These are phyloP conservation scores for Dendrolimus houi DNA, from an alignment of 2,888 invertebrate species.

Conservation along the genomic window DNA sequence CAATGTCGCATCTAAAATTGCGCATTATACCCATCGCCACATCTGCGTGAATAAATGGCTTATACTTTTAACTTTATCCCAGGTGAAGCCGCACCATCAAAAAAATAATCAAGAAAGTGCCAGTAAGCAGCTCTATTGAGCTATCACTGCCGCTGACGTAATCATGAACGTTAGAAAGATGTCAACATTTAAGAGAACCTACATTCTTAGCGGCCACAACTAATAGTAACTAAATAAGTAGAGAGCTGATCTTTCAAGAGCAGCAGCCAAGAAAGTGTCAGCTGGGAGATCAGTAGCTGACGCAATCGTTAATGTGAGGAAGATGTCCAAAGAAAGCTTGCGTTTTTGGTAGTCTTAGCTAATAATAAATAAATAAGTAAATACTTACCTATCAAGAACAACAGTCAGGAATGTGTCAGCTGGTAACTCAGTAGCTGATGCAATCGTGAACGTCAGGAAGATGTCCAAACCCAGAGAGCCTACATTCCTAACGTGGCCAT, in stretches of 20 bases:
- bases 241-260: conserved; percentile 74
- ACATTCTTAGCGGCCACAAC: conserved; percentile 78
- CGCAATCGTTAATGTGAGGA: conserved; percentile 89
- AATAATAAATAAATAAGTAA: too few species aligned
- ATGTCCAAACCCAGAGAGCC: conserved; percentile 88
- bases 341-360: conserved; percentile 74
- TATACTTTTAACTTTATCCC: too few species aligned
- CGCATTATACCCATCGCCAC: too few species aligned
- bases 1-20: too few species aligned
- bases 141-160: conserved; percentile 75
- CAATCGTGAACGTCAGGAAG: conserved; percentile 90
- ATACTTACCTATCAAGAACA: conserved; percentile 77
- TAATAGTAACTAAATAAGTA: too few species aligned
- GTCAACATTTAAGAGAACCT: conserved; percentile 85
- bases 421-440: conserved; percentile 88
- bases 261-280: conserved; percentile 86
- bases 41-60: too few species aligned
- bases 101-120: conserved; percentile 82
- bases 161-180: conserved; percentile 90
- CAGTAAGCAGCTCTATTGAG: conserved; percentile 87
- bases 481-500: conserved; percentile 92
- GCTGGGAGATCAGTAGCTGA: conserved; percentile 90
- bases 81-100: too few species aligned
- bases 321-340: conserved; percentile 86
- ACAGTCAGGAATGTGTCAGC: conserved; percentile 88